Conservation (phyloP, 2,888 invertebrate species). For the Oscheius sp. region DNA sequence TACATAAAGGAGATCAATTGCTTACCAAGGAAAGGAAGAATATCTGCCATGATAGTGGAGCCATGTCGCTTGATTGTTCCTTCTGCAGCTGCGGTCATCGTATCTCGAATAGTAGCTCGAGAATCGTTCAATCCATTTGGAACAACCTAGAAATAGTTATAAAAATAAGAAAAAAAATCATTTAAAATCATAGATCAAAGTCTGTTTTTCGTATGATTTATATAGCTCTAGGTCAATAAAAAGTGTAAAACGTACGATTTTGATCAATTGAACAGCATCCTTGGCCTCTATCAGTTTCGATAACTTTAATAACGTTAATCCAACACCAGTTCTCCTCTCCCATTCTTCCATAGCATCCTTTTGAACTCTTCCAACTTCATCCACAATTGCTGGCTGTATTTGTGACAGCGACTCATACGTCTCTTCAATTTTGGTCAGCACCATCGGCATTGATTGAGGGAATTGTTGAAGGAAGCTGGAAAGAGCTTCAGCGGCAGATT, state of each 20-base stretch:
- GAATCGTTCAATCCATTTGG: slow-evolving; percentile 86
- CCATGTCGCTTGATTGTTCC: slow-evolving; percentile 90
- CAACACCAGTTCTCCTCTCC: slow-evolving; percentile 77
- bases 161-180: slow-evolving; percentile 2
- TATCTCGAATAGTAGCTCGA: slow-evolving; percentile 79
- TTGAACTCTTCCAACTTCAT: slow-evolving; percentile 89
- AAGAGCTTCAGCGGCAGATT: slow-evolving; percentile 83
- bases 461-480: slow-evolving; percentile 73
- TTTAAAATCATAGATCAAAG: too few species aligned
- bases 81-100: slow-evolving; percentile 93
- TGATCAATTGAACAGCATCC: slow-evolving; percentile 43
- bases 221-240: too few species aligned
- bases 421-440: slow-evolving; percentile 44
- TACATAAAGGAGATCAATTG: too few species aligned
- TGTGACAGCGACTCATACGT: slow-evolving; percentile 44
- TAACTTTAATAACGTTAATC: slow-evolving; percentile 32
- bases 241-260: slow-evolving; percentile 36
- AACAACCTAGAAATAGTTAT: slow-evolving; percentile 74
- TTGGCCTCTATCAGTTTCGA: slow-evolving; percentile 30
- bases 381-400: slow-evolving; percentile 75
- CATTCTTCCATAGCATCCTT: slow-evolving; percentile 85
- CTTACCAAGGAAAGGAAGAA: slow-evolving; percentile 71
- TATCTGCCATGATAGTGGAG: slow-evolving; percentile 75
- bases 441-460: slow-evolving; percentile 38
- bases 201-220: background rate